Conservation (phyloP, 2,113 vertebrate species). For the Xenopus laevis region DNA sequence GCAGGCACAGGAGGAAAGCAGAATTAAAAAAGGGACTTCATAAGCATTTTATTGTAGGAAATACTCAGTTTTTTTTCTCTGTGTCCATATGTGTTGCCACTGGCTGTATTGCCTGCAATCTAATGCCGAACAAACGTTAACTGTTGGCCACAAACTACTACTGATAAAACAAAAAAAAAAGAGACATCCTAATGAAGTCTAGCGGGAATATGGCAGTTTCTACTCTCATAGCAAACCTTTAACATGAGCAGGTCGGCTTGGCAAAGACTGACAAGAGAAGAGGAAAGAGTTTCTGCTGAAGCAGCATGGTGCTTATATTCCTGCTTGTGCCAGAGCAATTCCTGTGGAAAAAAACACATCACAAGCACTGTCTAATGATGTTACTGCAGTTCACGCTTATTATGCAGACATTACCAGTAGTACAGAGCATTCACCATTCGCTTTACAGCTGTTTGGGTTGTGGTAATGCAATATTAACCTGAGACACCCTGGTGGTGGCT, state of each 20-base stretch:
- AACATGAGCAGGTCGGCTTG: conserved; percentile 48
- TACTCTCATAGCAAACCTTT: conserved; percentile 49
- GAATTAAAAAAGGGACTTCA: conserved; percentile 54
- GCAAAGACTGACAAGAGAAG: conserved; percentile 48
- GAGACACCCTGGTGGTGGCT: no score
- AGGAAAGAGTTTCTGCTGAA: conserved; percentile 19
- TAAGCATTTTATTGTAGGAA: conserved; percentile 58
- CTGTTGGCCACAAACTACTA: conserved; percentile 49
- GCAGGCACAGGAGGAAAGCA: conserved; percentile 17
- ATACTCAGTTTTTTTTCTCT: conserved; percentile 54
- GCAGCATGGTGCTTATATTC: conserved; percentile 12
- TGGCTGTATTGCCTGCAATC: conserved; percentile 61
- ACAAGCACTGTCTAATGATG: conserved; percentile 42
- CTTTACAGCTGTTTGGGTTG: neutral
- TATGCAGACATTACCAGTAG: conserved; percentile 6
- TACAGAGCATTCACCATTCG: neutral
- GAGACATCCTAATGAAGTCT: conserved; percentile 53
- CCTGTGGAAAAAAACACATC: conserved; percentile 39
- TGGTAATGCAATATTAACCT: no score
- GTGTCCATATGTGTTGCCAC: conserved; percentile 58
- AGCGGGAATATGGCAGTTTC: conserved; percentile 47
- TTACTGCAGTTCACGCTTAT: conserved; percentile 16
- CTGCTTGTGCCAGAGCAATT: conserved; percentile 33
- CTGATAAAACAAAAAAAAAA: conserved; percentile 33
- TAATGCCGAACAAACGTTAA: conserved; percentile 57